Evolutionary conservation across 1,140 invertebrate genomes (phyloP), one percentile per base, ranked within the genome.

Genomic region (Brachionus asplanchnoidis): DNA sequence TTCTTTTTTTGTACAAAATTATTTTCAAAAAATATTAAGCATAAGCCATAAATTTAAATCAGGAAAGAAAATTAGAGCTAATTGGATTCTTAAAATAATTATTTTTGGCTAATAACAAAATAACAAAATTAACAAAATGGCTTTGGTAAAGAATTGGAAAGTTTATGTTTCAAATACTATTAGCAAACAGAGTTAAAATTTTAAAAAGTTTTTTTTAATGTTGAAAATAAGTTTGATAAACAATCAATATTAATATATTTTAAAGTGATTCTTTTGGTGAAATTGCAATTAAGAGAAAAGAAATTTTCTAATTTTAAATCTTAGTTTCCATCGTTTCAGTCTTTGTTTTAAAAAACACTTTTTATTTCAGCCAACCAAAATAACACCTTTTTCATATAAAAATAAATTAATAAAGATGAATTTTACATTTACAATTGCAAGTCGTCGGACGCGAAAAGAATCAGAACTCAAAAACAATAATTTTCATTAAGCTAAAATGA

Each of bases 401-500:
- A 36, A 36, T 36, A 36, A 36, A 7, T 36, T 36, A 7, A 7
- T 36, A 36, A 36, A 36, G 32, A 36, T 6, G 32, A 36, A 36
- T 36, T 7, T 36, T 36, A 36, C 3, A 36, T 36, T 36, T 36
- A 36, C 32, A 36, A 36, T 7, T 36, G 5, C 4, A 36, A 36
- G 32, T 36, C 32, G 32, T 36, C 32, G 32, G 32, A 36, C 32
- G 32, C 32, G 32, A 36, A 36, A 36, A 36, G 32, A 36, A 36
- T 36, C 26, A 28, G 26, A 36, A 7, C 5, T 36, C 32, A 36
- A 36, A 36, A 36, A 36, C 4, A 36, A 36, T 36, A 36, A 6
- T 36, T 36, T 36, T 36, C 32, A 36, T 36, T 36, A 36, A 36
- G 32, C 32, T 36, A 84, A 84, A 73, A 85, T 85, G 90, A 87